Evolutionary conservation across 2,888 invertebrate genomes (phyloP).

Genomic region (Diaprepes abbreviatus): DNA sequence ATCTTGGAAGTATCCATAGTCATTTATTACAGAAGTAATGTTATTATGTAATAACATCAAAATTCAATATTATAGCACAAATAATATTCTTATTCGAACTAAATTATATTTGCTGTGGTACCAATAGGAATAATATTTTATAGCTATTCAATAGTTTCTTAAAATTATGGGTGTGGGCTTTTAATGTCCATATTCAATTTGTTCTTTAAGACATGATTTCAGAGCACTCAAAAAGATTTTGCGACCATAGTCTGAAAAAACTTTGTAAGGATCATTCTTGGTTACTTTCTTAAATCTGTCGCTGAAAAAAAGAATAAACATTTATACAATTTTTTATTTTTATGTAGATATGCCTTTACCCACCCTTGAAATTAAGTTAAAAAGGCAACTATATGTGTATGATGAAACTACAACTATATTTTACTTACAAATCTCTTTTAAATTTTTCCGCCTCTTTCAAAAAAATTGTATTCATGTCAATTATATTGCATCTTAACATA

Average conservation of each 20-base stretch:
- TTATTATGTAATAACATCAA: slow-evolving; percentile 44
- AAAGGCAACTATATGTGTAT: too few species aligned
- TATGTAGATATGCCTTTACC: too few species aligned
- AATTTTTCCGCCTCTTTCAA: slow-evolving; percentile 54
- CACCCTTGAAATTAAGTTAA: too few species aligned
- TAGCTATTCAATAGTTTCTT: too few species aligned
- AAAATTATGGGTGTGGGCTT: too few species aligned
- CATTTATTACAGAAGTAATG: slow-evolving; percentile 33
- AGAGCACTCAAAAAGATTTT: slow-evolving; percentile 58
- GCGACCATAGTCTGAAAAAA: slow-evolving; percentile 60
- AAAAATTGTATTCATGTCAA: slow-evolving; percentile 59
- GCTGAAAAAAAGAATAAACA: slow-evolving; percentile 50
- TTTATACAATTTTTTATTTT: too few species aligned
- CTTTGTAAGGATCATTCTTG: slow-evolving; percentile 58
- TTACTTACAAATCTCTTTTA: slow-evolving; percentile 57
- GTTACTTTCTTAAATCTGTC: slow-evolving; percentile 56
- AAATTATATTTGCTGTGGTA: too few species aligned
- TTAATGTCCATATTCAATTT: slow-evolving; percentile 57
- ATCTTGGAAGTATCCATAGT: slow-evolving; percentile 17
- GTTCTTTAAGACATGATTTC: slow-evolving; percentile 56
- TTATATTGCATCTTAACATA: slow-evolving; percentile 55
- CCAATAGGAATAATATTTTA: too few species aligned
- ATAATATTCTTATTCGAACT: too few species aligned
- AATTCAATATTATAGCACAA: neutral
- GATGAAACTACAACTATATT: too few species aligned